Conservation (phyloP, 2,113 vertebrate genomes). For the Micronycteris hirsuta region DNA sequence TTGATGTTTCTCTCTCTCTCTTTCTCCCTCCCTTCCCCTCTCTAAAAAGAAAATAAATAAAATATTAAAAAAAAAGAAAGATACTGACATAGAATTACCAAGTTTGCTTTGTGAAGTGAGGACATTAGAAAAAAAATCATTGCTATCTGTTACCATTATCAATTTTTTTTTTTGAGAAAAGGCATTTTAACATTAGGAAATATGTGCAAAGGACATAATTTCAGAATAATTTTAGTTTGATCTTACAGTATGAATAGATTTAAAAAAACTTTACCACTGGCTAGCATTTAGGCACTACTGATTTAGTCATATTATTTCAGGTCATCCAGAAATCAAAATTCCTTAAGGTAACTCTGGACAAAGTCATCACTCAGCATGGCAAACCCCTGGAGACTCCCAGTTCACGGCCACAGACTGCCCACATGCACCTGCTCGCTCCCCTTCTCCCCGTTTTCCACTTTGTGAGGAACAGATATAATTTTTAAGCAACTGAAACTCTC, state of each 20-base stretch:
- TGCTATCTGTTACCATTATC: background rate
- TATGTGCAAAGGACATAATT: background rate
- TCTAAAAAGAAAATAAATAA: too few species aligned
- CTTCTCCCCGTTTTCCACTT: background rate
- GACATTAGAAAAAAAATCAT: background rate
- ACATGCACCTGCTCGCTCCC: too few species aligned
- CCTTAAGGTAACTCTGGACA: background rate
- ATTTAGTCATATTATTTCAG: background rate
- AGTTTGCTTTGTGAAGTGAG: background rate
- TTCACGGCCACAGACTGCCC: background rate
- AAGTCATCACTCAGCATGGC: background rate
- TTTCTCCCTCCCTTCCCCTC: too few species aligned
- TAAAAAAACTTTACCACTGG: background rate
- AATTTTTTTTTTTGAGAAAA: background rate
- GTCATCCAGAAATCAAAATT: background rate
- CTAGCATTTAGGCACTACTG: background rate
- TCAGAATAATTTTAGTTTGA: background rate
- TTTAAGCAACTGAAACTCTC: background rate
- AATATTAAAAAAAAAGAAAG: background rate
- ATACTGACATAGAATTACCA: background rate
- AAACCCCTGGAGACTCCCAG: background rate
- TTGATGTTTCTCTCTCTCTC: too few species aligned
- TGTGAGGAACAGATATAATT: background rate
- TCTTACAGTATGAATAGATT: background rate
- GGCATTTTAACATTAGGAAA: background rate